Evolutionary conservation across 1,140 invertebrate species (phyloP).

Genomic region (Megalopta genalis): DNA sequence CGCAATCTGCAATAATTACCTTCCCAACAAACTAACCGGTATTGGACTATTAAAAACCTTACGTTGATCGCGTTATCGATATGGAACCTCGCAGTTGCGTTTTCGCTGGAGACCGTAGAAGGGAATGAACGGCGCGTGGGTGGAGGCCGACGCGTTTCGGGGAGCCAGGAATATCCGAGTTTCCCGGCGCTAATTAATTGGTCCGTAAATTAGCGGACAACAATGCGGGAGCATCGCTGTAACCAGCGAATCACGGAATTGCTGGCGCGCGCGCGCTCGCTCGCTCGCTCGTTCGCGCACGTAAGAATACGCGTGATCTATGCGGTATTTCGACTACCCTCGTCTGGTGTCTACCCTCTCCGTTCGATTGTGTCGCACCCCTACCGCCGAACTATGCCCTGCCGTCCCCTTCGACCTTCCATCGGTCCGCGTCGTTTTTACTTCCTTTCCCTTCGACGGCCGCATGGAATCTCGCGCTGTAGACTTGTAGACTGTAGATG

Average conservation of each 20-base stretch:
- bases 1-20: too few species aligned
- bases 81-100: too few species aligned
- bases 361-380: neutral
- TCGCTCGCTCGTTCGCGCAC: constrained; percentile 62
- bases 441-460: too few species aligned
- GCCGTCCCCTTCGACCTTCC: too few species aligned
- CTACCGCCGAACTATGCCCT: too few species aligned
- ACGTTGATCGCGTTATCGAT: too few species aligned
- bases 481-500: too few species aligned
- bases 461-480: too few species aligned
- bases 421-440: too few species aligned
- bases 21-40: too few species aligned
- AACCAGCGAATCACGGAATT: constrained; percentile 60
- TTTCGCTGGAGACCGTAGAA: too few species aligned
- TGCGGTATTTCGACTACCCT: constrained; percentile 68
- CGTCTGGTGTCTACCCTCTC: neutral
- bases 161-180: constrained; percentile 57
- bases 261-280: constrained; percentile 57
- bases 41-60: too few species aligned
- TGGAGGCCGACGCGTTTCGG: constrained; percentile 33
- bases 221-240: constrained; percentile 63
- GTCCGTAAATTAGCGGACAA: constrained; percentile 76
- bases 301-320: constrained; percentile 74
- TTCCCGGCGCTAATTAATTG: constrained; percentile 75
- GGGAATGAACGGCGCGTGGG: neutral